These are phyloP conservation scores for Sebastes vulpes DNA, from an alignment of 2,797 vertebrate species.

Conservation along the genomic window DNA sequence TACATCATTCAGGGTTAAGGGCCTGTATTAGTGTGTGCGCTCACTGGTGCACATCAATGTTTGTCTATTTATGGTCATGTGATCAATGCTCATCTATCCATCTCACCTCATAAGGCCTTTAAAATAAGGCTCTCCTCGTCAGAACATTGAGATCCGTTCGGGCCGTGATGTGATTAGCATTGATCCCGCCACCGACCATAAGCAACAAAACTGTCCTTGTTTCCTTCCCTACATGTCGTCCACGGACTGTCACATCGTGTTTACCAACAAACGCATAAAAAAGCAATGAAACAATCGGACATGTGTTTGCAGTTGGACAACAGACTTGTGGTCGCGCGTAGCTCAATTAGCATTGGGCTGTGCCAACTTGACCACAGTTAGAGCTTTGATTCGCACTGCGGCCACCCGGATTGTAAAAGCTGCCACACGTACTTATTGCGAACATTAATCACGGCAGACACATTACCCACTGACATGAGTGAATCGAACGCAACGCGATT, in stretches of 20 bases:
- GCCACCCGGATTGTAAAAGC: slow-evolving; percentile 45
- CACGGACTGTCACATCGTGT: slow-evolving; percentile 38
- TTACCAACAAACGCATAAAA: slow-evolving; percentile 55
- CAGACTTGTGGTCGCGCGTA: slow-evolving; percentile 30
- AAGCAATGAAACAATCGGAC: slow-evolving; percentile 49
- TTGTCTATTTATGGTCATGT: slow-evolving; percentile 2
- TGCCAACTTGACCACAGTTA: slow-evolving; percentile 48
- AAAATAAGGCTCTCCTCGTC: not conserved
- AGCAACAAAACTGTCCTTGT: slow-evolving; percentile 43
- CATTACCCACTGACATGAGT: slow-evolving; percentile 21
- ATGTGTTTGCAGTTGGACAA: slow-evolving; percentile 52
- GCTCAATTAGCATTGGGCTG: slow-evolving; percentile 33
- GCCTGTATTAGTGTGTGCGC: not conserved
- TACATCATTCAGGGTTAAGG: slow-evolving; percentile 66
- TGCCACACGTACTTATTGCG: slow-evolving; percentile 44
- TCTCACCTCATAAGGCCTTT: slow-evolving; percentile 49
- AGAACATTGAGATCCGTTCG: not conserved
- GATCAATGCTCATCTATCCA: slow-evolving; percentile 20
- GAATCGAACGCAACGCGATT: slow-evolving; percentile 13
- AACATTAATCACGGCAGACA: slow-evolving; percentile 33
- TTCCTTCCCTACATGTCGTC: slow-evolving; percentile 10
- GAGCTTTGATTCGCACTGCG: slow-evolving; percentile 37
- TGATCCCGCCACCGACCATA: slow-evolving; percentile 25
- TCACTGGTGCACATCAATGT: slow-evolving; percentile 11
- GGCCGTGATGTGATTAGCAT: slow-evolving; percentile 28